These are phyloP conservation scores for Leptobrachium leishanense DNA, from an alignment of 2,113 vertebrate genomes.

Conservation along the genomic window DNA sequence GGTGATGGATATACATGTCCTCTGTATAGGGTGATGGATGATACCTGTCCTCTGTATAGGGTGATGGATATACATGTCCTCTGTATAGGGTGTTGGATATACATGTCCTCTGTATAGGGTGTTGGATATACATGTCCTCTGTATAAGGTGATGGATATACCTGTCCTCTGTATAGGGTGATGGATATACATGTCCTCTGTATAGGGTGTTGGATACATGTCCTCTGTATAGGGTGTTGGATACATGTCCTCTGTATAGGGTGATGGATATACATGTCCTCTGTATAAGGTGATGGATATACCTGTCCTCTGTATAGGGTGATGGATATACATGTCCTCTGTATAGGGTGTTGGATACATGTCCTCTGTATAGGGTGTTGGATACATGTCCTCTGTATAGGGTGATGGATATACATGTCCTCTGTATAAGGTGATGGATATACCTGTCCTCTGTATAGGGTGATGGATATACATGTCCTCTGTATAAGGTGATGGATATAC, in stretches of 20 bases:
- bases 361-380: no score
- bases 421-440: background rate
- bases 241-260: no score
- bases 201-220: background rate
- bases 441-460: background rate
- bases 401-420: background rate
- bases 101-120: background rate
- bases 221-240: no score
- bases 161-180: background rate
- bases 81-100: background rate
- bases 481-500: background rate
- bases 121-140: background rate
- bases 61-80: background rate
- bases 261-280: no score
- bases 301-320: no score
- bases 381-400: no score
- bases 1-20: background rate
- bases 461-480: background rate
- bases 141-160: background rate
- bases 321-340: no score
- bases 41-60: background rate
- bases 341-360: no score
- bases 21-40: background rate
- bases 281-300: no score
- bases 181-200: background rate